Percentiles rank a stretch among this genome's conserved stretches.
phyloP scores from a whole-genome alignment of 2,888 invertebrate species.

The Ceraclea dissimilis region DNA sequence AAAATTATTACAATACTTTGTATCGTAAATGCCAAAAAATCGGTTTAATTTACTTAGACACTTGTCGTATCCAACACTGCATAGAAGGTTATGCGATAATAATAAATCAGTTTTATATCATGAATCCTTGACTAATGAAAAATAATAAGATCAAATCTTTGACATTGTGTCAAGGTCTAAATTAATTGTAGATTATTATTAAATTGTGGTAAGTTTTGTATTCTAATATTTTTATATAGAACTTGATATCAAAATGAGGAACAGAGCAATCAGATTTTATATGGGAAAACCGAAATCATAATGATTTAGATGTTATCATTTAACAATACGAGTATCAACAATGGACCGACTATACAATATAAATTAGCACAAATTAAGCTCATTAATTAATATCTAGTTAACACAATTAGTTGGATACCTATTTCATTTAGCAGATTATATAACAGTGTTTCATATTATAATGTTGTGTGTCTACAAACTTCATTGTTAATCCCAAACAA shows the following conservation, averaged over 20 bases:
- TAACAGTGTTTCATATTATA: too few species aligned
- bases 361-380: constrained; percentile 1
- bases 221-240: not conserved
- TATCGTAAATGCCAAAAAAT: too few species aligned
- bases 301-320: constrained; percentile 1
- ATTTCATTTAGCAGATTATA: too few species aligned
- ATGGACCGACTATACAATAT: not conserved
- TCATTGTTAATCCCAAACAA: too few species aligned
- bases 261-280: constrained; percentile 1
- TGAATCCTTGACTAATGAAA: not conserved
- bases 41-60: too few species aligned
- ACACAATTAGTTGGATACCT: not conserved
- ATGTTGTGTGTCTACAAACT: too few species aligned
- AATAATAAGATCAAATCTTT: not conserved
- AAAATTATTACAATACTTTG: too few species aligned
- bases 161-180: constrained; percentile 1
- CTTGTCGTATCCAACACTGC: too few species aligned
- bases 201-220: not conserved
- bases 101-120: not conserved
- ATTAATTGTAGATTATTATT: not conserved
- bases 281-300: not conserved
- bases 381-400: not conserved
- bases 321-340: not conserved
- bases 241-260: not conserved
- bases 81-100: too few species aligned